Percentiles rank a stretch among this genome's conserved stretches.
Conservation (phyloP, 2,113 vertebrate genomes). For the Oncorhynchus tshawytscha region DNA sequence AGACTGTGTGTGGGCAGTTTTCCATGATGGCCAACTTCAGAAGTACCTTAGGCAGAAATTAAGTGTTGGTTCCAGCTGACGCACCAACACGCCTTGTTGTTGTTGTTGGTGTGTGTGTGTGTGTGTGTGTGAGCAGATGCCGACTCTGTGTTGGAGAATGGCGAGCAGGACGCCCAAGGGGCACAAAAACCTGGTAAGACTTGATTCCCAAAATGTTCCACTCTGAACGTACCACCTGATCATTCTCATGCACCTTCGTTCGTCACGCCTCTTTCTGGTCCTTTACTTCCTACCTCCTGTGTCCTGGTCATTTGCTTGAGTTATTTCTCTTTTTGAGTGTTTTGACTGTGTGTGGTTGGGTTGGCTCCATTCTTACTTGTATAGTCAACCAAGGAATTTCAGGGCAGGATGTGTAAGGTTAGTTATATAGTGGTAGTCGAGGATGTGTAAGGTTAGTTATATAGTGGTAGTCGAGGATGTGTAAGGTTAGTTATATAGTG, state of each 20-base stretch:
- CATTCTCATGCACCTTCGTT: slow-evolving; percentile 1
- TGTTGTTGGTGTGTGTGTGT: slow-evolving; percentile 23
- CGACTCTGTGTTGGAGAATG: slow-evolving; percentile 79
- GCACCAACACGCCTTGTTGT: not conserved
- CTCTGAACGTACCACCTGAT: not conserved
- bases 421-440: not conserved
- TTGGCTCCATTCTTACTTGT: not conserved
- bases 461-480: too few species aligned
- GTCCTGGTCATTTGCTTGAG: slow-evolving; percentile 3
- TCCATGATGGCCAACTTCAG: slow-evolving; percentile 47
- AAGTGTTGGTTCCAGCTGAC: slow-evolving; percentile 5
- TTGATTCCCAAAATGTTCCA: slow-evolving; percentile 26
- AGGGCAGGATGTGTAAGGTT: not conserved
- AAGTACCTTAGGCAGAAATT: slow-evolving; percentile 41
- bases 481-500: too few species aligned
- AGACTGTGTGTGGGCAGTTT: slow-evolving; percentile 43
- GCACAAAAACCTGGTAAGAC: slow-evolving; percentile 76
- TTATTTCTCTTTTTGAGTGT: not conserved
- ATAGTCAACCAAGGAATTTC: not conserved
- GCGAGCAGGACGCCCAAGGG: slow-evolving; percentile 78
- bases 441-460: too few species aligned
- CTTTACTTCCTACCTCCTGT: slow-evolving; percentile 2
- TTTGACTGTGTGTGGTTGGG: not conserved
- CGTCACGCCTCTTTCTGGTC: not conserved
- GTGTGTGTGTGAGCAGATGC: slow-evolving; percentile 33